Evolutionary conservation across 2,888 invertebrate genomes (phyloP).

Genomic region (Nymphalis c-album): DNA sequence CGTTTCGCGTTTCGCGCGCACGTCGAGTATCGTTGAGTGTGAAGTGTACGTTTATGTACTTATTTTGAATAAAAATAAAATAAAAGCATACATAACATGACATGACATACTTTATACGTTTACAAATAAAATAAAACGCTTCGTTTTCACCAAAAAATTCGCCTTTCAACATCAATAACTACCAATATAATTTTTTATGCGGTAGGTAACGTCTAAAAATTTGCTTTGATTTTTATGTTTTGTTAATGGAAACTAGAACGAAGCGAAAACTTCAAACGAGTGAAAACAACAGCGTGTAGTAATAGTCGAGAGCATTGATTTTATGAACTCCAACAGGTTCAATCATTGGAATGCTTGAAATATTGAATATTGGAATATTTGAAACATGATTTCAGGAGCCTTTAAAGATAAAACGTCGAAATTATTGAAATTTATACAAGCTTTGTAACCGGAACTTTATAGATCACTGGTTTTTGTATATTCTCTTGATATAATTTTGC

Average conservation of each 20-base stretch:
- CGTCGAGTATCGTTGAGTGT: too few relatives aligned
- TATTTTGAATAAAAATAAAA: too few relatives aligned
- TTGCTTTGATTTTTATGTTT: constrained; percentile 25
- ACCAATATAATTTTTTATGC: constrained; percentile 6
- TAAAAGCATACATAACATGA: not conserved
- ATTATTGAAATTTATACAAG: not conserved
- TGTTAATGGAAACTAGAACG: constrained; percentile 23
- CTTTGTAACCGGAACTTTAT: too few relatives aligned
- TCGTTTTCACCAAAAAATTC: constrained; percentile 3
- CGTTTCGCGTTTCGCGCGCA: too few relatives aligned
- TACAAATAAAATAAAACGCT: not conserved
- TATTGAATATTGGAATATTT: not conserved
- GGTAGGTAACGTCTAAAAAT: constrained; percentile 19
- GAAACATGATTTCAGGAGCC: too few relatives aligned
- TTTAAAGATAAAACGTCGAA: not conserved
- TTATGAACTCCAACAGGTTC: constrained; percentile 13
- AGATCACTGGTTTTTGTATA: too few relatives aligned
- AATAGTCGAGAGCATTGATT: constrained; percentile 25
- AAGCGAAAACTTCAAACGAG: constrained; percentile 29
- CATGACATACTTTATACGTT: not conserved
- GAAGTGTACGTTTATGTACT: too few relatives aligned
- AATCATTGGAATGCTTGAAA: not conserved
- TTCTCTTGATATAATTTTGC: too few relatives aligned
- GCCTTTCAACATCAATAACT: constrained; percentile 5
- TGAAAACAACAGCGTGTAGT: constrained; percentile 19